Evolutionary conservation across 1,140 invertebrate species (phyloP).

Genomic region (Papilio aristodemus): DNA sequence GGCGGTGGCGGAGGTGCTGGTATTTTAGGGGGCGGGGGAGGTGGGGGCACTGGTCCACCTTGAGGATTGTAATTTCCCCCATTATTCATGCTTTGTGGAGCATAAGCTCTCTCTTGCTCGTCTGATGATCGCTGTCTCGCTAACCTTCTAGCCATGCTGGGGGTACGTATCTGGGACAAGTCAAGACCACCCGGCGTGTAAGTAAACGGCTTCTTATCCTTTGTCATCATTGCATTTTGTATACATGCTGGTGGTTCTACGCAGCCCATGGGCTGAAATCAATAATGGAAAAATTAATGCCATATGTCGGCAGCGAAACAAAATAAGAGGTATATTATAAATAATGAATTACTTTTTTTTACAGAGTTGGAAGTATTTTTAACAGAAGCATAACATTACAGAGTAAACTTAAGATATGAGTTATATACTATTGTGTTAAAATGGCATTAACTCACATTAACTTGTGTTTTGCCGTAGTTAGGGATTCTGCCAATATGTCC

Average conservation of each 20-base stretch:
- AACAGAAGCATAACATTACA: background rate
- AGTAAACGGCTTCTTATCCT: slow-evolving; percentile 97
- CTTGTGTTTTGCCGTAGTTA: slow-evolving; percentile 71
- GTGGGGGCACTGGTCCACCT: slow-evolving; percentile 81
- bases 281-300: slow-evolving; percentile 31
- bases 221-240: slow-evolving; percentile 96
- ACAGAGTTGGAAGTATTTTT: background rate
- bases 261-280: slow-evolving; percentile 68
- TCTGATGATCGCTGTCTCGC: slow-evolving; percentile 81
- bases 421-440: too few relatives aligned
- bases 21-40: slow-evolving; percentile 77
- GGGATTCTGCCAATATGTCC: slow-evolving; percentile 74
- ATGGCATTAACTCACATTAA: slow-evolving; percentile 63
- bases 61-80: slow-evolving; percentile 77
- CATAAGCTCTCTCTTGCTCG: slow-evolving; percentile 79
- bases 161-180: slow-evolving; percentile 93
- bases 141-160: slow-evolving; percentile 92
- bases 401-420: too few relatives aligned
- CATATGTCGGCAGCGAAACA: too few relatives aligned
- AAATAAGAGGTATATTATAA: too few relatives aligned
- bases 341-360: too few relatives aligned
- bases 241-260: slow-evolving; percentile 91
- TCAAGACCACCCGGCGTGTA: slow-evolving; percentile 96
- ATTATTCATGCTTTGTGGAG: slow-evolving; percentile 57
- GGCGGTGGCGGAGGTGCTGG: slow-evolving; percentile 81